Evolutionary conservation across 2,888 invertebrate species (phyloP), one percentile per base, ranked within the genome.

Genomic region (Microctonus aethiopoides): DNA sequence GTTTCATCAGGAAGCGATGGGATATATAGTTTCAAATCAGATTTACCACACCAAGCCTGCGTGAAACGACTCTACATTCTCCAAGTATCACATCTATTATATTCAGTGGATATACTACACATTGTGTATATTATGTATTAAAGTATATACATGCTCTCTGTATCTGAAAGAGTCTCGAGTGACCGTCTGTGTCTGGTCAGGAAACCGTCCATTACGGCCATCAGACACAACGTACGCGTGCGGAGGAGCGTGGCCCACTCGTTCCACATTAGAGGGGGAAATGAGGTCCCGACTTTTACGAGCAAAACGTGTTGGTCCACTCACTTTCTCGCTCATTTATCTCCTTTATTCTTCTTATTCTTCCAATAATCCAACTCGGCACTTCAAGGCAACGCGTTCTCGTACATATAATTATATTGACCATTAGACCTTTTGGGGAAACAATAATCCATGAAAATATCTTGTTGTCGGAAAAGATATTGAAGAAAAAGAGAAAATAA

Each of bases 171-270:
- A 60, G 46, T 68, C 51, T 59, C 52, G 67, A 70, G 46, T 67
- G 61, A 63, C 51, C n/a, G 54, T 41, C 63, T 54, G 52, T 56
- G 68, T 79, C 80, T 80, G 77, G 78, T 77, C 84, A 83, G 84
- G 83, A 84, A 84, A 82, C 82, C 76, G 80, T 82, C 82, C 82
- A 82, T 84, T 83, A 83, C 77, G 78, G 74, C 75, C 77, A 83
- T 81, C 81, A 81, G 77, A 77, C 78, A 77, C 74, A 69, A 72
- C 72, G 70, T 70, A 70, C 66, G 65, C 70, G 70, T 70, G 70
- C 70, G 70, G 70, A 70, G 70, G 62, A 70, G 70, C 61, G 65
- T 70, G 70, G 70, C 70, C 70, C 70, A 70, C 66, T 70, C 70
- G 34, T 61, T 65, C 32, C 9, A 59, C 29, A 59, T 41, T 20